Percentiles rank a stretch among this genome's conserved stretches.
phyloP scores from a whole-genome alignment of 2,888 invertebrate species.

The Stegana nigrithorax region DNA sequence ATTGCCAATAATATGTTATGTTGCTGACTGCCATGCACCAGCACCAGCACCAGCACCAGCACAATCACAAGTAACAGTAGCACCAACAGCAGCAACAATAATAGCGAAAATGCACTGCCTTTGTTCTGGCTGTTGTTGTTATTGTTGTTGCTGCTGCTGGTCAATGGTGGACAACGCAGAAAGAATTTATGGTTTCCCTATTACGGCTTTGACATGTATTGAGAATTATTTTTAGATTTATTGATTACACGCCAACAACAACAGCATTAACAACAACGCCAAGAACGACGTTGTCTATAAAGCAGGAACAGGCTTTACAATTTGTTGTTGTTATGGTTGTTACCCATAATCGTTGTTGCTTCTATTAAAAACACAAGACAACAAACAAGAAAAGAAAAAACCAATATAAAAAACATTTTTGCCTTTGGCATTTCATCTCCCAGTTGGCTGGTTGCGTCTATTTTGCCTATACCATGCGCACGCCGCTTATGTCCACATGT shows the following conservation, averaged over 20 bases:
- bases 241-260: conserved; percentile 58
- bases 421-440: conserved; percentile 1
- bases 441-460: not conserved
- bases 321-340: conserved; percentile 31
- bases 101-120: conserved; percentile 18
- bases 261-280: conserved; percentile 46
- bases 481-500: conserved; percentile 2
- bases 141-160: conserved; percentile 27
- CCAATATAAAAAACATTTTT: not conserved
- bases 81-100: conserved; percentile 48
- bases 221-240: conserved; percentile 66
- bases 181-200: conserved; percentile 66
- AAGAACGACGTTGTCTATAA: conserved; percentile 12
- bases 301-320: not conserved
- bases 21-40: conserved; percentile 33
- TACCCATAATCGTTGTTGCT: conserved; percentile 25
- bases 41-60: conserved; percentile 17
- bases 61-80: conserved; percentile 18
- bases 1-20: conserved; percentile 54
- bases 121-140: conserved; percentile 26
- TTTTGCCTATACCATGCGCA: not conserved
- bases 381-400: no score
- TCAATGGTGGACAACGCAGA: conserved; percentile 47
- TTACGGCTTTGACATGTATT: conserved; percentile 67
- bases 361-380: conserved; percentile 3